Evolutionary conservation across 2,797 vertebrate species (phyloP), one percentile per base, ranked within the genome.

Genomic region (Gymnopithys bicolor): DNA sequence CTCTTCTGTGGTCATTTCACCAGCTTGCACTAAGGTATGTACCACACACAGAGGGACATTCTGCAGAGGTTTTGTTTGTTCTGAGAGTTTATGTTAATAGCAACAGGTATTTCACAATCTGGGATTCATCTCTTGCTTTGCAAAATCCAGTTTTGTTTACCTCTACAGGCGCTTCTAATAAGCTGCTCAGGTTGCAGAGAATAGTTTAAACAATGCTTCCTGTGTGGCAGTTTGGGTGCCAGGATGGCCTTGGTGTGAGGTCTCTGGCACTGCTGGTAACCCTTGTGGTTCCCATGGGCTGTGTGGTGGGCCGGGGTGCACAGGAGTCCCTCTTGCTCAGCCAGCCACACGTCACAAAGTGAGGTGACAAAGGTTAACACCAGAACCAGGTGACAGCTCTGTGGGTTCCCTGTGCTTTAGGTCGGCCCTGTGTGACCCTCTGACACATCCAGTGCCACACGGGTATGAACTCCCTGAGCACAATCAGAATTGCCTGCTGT

Each of bases 271-370:
- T 77, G 3, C 25, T 32, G 2, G 28, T 27, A 39, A 35, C 45
- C 41, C 1, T 6, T 19, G 5, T 2, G 15, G 21, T 52, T 68
- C 41, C 1, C 25, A 14, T 7, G 39, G 41, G 11, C n/a, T 59
- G 60, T 77, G 89, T 71, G n/a, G 0, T 41, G n/a, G 68, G n/a
- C n/a, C 4, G 1, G 41, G 39, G 11, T 3, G 2, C 21, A 3
- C 24, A 12, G 53, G 24, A 64, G 23, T 19, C 13, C 51, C 37
- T 68, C 33, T 8, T n/a, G 69, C 43, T 9, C 32, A 12, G 58
- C 30, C 18, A 13, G 32, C 13, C 32, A 5, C 3, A 0, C 21
- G 22, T 35, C 53, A 15, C 0, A 0, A 4, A 0, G 0, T 25
- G 39, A 32, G 35, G 27, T 22, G 43, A n/a, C 56, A 43, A 35